Percentiles rank a stretch among this genome's conserved stretches.
phyloP scores from a whole-genome alignment of 2,113 vertebrate genomes.

The Uria lomvia region DNA sequence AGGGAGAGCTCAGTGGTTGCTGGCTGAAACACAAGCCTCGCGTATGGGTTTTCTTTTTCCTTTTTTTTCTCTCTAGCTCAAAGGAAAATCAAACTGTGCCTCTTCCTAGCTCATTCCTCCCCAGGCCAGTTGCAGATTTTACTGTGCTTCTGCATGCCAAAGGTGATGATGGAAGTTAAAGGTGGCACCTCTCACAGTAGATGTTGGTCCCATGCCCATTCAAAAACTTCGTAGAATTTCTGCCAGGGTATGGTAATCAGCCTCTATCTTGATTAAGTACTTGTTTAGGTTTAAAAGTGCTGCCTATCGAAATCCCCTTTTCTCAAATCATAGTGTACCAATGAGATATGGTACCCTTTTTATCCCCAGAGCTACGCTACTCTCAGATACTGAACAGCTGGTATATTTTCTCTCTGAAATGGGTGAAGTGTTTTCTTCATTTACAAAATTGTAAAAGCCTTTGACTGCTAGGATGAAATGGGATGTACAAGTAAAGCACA shows the following conservation, averaged over 20 bases:
- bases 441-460: background rate
- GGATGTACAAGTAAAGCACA: background rate
- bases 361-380: background rate
- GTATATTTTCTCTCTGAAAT: background rate
- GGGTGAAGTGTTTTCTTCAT: background rate
- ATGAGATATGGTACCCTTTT: background rate
- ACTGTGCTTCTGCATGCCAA: background rate
- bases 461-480: background rate
- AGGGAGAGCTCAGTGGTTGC: slow-evolving; percentile 20
- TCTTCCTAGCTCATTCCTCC: background rate
- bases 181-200: background rate
- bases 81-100: slow-evolving; percentile 16
- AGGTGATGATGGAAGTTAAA: background rate
- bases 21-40: slow-evolving; percentile 56
- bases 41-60: background rate
- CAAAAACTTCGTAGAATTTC: background rate
- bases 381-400: background rate
- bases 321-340: background rate
- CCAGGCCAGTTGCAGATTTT: background rate
- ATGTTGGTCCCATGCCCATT: background rate
- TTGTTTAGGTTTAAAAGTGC: background rate
- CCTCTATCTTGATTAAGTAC: background rate
- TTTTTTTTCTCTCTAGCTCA: background rate
- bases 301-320: background rate
- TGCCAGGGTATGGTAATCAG: background rate